Percentiles rank a stretch among this genome's conserved stretches.
Conservation (phyloP, 2,113 vertebrate species). For the Bungarus multicinctus region DNA sequence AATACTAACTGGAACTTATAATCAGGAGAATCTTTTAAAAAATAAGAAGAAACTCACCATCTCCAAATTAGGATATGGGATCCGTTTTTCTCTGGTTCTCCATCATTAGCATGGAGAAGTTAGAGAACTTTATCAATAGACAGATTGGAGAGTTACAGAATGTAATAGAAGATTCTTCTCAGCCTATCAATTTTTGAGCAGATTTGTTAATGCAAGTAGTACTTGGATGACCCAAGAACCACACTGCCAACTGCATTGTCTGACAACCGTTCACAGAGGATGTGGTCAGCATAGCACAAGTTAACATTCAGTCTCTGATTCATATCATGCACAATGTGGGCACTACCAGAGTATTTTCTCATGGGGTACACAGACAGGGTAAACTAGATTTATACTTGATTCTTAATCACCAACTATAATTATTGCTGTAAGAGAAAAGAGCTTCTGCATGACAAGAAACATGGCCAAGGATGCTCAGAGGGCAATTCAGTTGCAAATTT, state of each 20-base stretch:
- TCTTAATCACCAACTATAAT: not conserved
- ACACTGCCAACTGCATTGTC: not conserved
- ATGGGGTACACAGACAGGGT: constrained; percentile 26
- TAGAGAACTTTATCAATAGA: not conserved
- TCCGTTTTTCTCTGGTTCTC: not conserved
- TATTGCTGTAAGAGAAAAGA: not conserved
- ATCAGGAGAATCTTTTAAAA: not conserved
- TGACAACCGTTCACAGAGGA: constrained; percentile 14
- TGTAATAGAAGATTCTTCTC: not conserved
- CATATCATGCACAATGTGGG: not conserved
- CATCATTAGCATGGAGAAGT: not conserved
- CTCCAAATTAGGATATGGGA: not conserved
- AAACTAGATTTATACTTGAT: not conserved
- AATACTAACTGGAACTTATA: not conserved
- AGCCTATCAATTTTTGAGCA: not conserved
- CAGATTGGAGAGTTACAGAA: not conserved
- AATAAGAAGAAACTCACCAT: constrained; percentile 14
- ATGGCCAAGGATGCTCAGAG: not conserved
- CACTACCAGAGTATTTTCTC: constrained; percentile 12
- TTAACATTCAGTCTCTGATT: constrained; percentile 9
- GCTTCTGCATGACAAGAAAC: no score
- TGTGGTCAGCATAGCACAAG: constrained; percentile 16
- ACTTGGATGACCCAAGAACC: not conserved
- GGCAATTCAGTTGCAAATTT: not conserved
- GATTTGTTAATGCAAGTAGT: not conserved